These are phyloP conservation scores for Pammene aurita DNA, from an alignment of 2,888 invertebrate species.

Conservation along the genomic window DNA sequence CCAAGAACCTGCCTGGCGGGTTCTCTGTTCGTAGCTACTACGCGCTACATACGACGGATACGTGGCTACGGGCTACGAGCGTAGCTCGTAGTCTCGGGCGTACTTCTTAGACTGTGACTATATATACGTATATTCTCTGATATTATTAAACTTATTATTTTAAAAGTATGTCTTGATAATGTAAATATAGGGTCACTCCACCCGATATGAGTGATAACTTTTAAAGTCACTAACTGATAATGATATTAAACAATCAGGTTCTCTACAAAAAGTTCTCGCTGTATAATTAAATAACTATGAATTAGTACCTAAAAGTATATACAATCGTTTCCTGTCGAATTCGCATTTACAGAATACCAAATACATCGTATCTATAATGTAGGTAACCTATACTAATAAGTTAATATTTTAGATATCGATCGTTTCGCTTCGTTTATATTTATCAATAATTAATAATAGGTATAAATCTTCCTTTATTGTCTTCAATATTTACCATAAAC, in stretches of 20 bases:
- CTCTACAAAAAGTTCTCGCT: neutral
- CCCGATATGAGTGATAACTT: neutral
- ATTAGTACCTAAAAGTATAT: constrained; percentile 23
- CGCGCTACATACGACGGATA: too few species aligned
- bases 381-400: constrained; percentile 71
- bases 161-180: neutral
- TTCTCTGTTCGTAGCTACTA: too few species aligned
- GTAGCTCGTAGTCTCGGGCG: too few species aligned
- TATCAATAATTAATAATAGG: constrained; percentile 77
- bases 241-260: neutral
- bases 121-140: too few species aligned
- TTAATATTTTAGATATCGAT: constrained; percentile 77
- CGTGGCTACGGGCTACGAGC: too few species aligned
- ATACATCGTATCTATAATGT: constrained; percentile 54
- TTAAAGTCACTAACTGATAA: constrained; percentile 4
- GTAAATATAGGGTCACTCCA: neutral
- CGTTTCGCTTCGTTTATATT: constrained; percentile 74
- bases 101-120: too few species aligned
- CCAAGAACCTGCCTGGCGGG: too few species aligned
- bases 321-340: constrained; percentile 23
- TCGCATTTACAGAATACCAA: constrained; percentile 32
- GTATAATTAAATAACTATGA: constrained; percentile 3
- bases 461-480: constrained; percentile 83
- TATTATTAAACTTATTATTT: neutral
- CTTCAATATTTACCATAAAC: constrained; percentile 77